Conservation (phyloP, 2,797 vertebrate genomes). For the Clarias pachynema region DNA sequence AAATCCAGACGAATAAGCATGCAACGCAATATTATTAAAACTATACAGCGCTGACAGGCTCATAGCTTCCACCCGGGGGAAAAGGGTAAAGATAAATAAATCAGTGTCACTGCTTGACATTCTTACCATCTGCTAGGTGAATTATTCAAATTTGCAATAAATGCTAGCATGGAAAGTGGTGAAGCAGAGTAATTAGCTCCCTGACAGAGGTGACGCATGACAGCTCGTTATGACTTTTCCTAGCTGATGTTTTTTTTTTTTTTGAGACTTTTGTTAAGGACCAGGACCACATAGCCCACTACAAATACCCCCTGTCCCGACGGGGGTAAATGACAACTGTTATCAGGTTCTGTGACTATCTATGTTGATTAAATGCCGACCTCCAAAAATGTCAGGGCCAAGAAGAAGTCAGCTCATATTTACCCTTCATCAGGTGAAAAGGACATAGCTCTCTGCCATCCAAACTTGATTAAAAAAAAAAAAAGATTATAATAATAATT, state of each 20-base stretch:
- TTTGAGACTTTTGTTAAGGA: slow-evolving; percentile 45
- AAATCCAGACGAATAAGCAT: slow-evolving; percentile 46
- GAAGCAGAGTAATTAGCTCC: slow-evolving; percentile 83
- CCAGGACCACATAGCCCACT: slow-evolving; percentile 7
- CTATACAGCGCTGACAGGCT: slow-evolving; percentile 76
- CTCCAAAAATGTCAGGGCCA: slow-evolving; percentile 63
- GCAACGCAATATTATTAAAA: slow-evolving; percentile 74
- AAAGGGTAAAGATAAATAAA: slow-evolving; percentile 80
- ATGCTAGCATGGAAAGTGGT: slow-evolving; percentile 79
- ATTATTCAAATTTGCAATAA: slow-evolving; percentile 86
- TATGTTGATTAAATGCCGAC: slow-evolving; percentile 73
- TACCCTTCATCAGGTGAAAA: slow-evolving; percentile 49
- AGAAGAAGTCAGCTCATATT: slow-evolving; percentile 35
- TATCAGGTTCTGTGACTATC: slow-evolving; percentile 65
- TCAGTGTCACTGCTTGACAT: slow-evolving; percentile 83
- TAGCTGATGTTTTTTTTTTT: slow-evolving; percentile 41
- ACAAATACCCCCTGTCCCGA: not conserved
- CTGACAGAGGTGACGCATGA: slow-evolving; percentile 78
- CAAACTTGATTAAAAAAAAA: slow-evolving; percentile 39
- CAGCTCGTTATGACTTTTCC: slow-evolving; percentile 69
- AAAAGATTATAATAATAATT: not conserved
- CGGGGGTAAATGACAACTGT: slow-evolving; percentile 70
- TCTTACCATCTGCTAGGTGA: slow-evolving; percentile 84
- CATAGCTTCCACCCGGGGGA: slow-evolving; percentile 70
- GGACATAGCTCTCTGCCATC: slow-evolving; percentile 39